Conservation (phyloP, 2,888 invertebrate genomes). For the Mechanitis mazaeus region DNA sequence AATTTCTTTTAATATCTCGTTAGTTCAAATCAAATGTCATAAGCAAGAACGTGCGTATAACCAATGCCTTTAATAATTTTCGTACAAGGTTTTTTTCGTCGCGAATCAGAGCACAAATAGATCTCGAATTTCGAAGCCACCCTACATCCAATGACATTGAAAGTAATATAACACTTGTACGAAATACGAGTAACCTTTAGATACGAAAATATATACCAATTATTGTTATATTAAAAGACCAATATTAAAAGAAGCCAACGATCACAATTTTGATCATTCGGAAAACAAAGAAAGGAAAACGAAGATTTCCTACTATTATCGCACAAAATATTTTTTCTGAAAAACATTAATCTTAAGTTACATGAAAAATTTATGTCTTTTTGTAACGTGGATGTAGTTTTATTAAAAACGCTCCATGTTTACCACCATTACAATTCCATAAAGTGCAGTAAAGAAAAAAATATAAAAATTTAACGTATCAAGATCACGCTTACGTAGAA, state of each 20-base stretch:
- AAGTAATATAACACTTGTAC: conserved; percentile 34
- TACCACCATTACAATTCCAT: no score
- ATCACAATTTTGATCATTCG: no score
- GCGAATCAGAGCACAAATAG: conserved; percentile 60
- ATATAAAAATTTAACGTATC: neutral
- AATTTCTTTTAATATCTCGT: no score
- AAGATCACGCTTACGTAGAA: conserved; percentile 12
- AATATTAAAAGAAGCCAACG: no score
- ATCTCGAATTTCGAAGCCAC: conserved; percentile 25
- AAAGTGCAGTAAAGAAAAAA: neutral
- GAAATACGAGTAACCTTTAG: neutral
- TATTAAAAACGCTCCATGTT: no score
- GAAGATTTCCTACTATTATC: no score
- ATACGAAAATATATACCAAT: no score
- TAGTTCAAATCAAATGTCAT: neutral
- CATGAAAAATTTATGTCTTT: no score
- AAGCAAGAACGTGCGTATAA: neutral
- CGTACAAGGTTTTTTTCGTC: conserved; percentile 42
- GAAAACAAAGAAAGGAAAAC: no score
- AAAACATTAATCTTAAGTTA: no score
- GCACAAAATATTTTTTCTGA: no score
- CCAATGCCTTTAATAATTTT: conserved; percentile 5
- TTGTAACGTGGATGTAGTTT: no score
- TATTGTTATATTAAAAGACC: neutral
- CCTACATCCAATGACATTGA: conserved; percentile 22